Conservation (phyloP, 1,140 invertebrate species). For the Drosophila sechellia region DNA sequence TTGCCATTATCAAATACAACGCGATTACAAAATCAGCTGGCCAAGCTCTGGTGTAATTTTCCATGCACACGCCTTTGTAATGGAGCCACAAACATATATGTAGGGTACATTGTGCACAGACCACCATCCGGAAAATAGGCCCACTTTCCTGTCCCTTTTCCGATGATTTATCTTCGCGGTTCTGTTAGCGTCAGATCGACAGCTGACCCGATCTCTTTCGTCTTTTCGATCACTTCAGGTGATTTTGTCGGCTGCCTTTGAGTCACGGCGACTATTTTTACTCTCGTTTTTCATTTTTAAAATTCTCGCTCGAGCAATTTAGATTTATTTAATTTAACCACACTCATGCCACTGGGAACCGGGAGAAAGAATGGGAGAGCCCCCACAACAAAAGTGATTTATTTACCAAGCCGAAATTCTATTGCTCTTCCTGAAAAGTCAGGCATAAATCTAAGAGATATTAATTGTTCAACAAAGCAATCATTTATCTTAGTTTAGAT, state of each 20-base stretch:
- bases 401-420: constrained; percentile 27
- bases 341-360: constrained; percentile 18
- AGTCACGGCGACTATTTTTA: constrained; percentile 77
- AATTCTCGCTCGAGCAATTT: constrained; percentile 58
- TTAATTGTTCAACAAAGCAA: not conserved
- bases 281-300: constrained; percentile 71
- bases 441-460: not conserved
- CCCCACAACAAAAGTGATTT: constrained; percentile 40
- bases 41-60: constrained; percentile 49
- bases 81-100: not conserved
- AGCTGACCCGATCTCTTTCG: constrained; percentile 41
- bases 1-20: constrained; percentile 31
- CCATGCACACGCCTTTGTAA: constrained; percentile 43
- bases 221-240: constrained; percentile 57
- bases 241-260: constrained; percentile 43
- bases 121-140: not conserved
- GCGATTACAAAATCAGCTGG: constrained; percentile 57
- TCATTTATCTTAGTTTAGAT: not conserved
- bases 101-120: not conserved
- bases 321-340: constrained; percentile 59
- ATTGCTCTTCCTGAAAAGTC: constrained; percentile 18
- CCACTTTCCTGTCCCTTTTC: not conserved
- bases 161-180: constrained; percentile 40
- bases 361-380: constrained; percentile 12
- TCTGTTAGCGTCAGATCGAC: constrained; percentile 29